phyloP scores from a whole-genome alignment of 2,888 invertebrate species.

The Arge pagana region DNA sequence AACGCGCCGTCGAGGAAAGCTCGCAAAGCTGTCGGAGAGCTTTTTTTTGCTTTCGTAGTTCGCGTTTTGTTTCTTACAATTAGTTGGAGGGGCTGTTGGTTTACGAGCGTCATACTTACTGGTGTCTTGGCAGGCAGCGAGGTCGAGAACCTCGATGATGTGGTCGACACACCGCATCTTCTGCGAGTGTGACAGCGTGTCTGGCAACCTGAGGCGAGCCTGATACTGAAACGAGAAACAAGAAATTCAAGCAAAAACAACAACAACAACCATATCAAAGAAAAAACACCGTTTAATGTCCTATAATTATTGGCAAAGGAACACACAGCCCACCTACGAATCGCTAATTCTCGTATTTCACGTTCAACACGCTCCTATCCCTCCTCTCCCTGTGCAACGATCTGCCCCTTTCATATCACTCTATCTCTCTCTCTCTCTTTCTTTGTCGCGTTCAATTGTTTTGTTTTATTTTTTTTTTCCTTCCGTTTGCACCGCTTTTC shows the following conservation, averaged over 20 bases:
- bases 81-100: slow-evolving; percentile 28
- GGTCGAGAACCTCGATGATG: slow-evolving; percentile 75
- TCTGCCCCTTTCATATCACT: background rate
- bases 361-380: too few species aligned
- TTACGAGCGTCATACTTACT: slow-evolving; percentile 58
- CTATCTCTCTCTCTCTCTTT: background rate
- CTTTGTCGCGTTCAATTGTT: background rate
- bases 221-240: slow-evolving; percentile 61
- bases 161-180: slow-evolving; percentile 79
- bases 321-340: background rate
- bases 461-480: slow-evolving; percentile 7
- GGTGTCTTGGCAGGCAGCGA: slow-evolving; percentile 76
- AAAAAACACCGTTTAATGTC: slow-evolving; percentile 6
- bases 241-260: too few species aligned
- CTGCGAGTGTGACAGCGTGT: slow-evolving; percentile 70
- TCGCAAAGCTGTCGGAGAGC: background rate
- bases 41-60: background rate
- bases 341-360: background rate
- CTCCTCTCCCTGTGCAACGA: too few species aligned
- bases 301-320: slow-evolving; percentile 1
- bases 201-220: slow-evolving; percentile 70
- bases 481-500: slow-evolving; percentile 14
- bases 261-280: too few species aligned
- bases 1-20: too few species aligned
- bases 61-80: background rate